phyloP scores from a whole-genome alignment of 1,140 invertebrate species.

The Drosophila saltans region DNA sequence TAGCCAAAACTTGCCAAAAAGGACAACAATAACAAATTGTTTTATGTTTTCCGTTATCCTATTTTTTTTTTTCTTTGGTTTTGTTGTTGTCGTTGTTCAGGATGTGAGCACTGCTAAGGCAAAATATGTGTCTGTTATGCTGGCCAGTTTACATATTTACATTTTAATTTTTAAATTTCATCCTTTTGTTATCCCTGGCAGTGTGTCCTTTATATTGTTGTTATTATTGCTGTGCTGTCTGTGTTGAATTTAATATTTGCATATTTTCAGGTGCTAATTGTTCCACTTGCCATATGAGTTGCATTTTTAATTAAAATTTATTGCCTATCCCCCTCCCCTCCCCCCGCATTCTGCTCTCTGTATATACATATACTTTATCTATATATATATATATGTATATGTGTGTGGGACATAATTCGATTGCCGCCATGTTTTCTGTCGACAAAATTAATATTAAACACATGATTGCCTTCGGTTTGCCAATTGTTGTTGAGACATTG shows the following conservation, averaged over 20 bases:
- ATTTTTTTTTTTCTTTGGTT: slow-evolving; percentile 42
- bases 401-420: slow-evolving; percentile 47
- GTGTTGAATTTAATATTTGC: slow-evolving; percentile 81
- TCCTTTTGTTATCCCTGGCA: slow-evolving; percentile 8
- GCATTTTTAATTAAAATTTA: slow-evolving; percentile 83
- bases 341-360: too few relatives aligned
- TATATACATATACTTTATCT: slow-evolving; percentile 5
- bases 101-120: slow-evolving; percentile 72
- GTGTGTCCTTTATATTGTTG: slow-evolving; percentile 38
- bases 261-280: slow-evolving; percentile 83
- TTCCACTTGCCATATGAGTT: slow-evolving; percentile 82
- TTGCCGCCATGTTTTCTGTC: slow-evolving; percentile 71
- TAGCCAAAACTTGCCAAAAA: slow-evolving; percentile 35
- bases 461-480: slow-evolving; percentile 75
- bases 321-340: slow-evolving; percentile 17
- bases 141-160: slow-evolving; percentile 54
- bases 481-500: slow-evolving; percentile 50
- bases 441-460: slow-evolving; percentile 81
- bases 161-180: slow-evolving; percentile 69
- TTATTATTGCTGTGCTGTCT: slow-evolving; percentile 40
- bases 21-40: slow-evolving; percentile 68
- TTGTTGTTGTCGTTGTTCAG: slow-evolving; percentile 26
- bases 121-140: slow-evolving; percentile 82
- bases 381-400: slow-evolving; percentile 3
- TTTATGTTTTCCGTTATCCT: slow-evolving; percentile 71